Evolutionary conservation across 1,140 invertebrate species (phyloP).

Genomic region (Drosophila arizonae): DNA sequence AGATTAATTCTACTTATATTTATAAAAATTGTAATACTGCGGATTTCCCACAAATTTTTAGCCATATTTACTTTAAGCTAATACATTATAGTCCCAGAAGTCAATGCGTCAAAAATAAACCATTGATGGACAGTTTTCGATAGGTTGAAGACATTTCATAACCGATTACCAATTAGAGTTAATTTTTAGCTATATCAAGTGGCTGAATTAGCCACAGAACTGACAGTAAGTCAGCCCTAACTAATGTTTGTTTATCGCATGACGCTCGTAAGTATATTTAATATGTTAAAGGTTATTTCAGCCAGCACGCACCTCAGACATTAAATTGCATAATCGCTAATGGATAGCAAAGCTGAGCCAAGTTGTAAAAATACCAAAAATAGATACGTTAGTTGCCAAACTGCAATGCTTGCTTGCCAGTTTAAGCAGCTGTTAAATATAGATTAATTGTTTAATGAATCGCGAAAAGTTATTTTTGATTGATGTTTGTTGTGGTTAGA

Average conservation of each 20-base stretch:
- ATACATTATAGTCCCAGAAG: slow-evolving; percentile 28
- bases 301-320: slow-evolving; percentile 8
- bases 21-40: too few relatives aligned
- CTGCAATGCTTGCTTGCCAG: not conserved
- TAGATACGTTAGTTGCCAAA: slow-evolving; percentile 4
- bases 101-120: not conserved
- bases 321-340: not conserved
- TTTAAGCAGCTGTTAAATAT: too few relatives aligned
- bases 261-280: slow-evolving; percentile 15
- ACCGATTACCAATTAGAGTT: slow-evolving; percentile 63
- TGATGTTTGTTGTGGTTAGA: slow-evolving; percentile 5
- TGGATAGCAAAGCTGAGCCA: not conserved
- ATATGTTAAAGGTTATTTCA: not conserved
- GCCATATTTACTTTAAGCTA: not conserved
- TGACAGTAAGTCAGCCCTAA: not conserved
- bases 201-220: not conserved
- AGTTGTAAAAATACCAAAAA: not conserved
- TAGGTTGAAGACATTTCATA: slow-evolving; percentile 53
- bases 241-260: slow-evolving; percentile 20
- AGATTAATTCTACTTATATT: too few relatives aligned
- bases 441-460: not conserved
- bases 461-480: not conserved
- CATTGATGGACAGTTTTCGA: slow-evolving; percentile 54
- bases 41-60: too few relatives aligned
- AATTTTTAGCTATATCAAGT: slow-evolving; percentile 23